These are phyloP conservation scores for Patiria pectinifera DNA, from an alignment of 53 echinoderm and acorn worm genomes.

Conservation along the genomic window DNA sequence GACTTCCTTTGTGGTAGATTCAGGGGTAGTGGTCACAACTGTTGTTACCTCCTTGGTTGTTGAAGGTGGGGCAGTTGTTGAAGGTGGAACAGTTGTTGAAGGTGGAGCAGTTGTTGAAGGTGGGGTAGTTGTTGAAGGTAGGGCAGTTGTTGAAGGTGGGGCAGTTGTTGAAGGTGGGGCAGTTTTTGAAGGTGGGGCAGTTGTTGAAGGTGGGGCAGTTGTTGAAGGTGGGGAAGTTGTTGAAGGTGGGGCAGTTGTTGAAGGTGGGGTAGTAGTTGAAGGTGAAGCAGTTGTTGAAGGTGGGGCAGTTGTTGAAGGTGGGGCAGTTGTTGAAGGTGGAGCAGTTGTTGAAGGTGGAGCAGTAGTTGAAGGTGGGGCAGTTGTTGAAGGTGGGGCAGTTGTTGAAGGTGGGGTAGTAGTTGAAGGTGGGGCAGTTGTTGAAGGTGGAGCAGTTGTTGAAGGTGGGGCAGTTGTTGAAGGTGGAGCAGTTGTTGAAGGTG, in stretches of 20 bases:
- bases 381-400: background rate
- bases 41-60: conserved; percentile 7
- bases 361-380: no score
- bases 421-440: background rate
- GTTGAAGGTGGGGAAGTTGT: background rate
- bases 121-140: background rate
- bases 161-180: background rate
- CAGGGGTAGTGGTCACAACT: conserved; percentile 20
- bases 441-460: background rate
- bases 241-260: background rate
- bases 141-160: background rate
- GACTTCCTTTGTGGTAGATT: conserved; percentile 36
- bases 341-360: background rate
- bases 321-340: background rate
- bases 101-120: background rate
- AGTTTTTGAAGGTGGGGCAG: background rate
- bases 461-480: background rate
- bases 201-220: background rate
- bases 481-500: background rate
- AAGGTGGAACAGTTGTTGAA: background rate
- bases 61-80: conserved; percentile 12
- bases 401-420: background rate
- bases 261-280: background rate
- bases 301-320: background rate
- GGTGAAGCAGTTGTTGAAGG: background rate